Evolutionary conservation across 92 coral and sea anemone species (phyloP).

Genomic region (Porites cylindrica): DNA sequence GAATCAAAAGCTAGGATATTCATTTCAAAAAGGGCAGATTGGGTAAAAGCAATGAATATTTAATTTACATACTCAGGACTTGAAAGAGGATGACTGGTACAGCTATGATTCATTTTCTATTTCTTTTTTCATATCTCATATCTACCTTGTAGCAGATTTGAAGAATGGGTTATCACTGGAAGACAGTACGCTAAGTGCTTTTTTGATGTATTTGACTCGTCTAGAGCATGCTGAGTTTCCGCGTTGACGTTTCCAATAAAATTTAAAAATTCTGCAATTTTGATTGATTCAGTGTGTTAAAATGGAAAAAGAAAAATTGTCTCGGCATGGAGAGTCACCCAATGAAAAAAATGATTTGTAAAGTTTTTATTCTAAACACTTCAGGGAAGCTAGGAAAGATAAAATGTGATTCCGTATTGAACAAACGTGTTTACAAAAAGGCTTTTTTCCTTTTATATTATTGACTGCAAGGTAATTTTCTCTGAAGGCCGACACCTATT

Average conservation of each 20-base stretch:
- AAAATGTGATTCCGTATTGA: conserved; percentile 27
- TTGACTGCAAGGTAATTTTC: conserved; percentile 32
- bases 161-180: neutral
- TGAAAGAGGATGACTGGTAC: conserved; percentile 11
- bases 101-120: conserved; percentile 19
- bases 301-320: neutral
- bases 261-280: neutral
- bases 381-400: conserved; percentile 13
- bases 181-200: neutral
- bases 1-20: neutral
- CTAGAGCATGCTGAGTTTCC: conserved; percentile 16
- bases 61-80: neutral
- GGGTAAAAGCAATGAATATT: conserved; percentile 28
- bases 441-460: conserved; percentile 22
- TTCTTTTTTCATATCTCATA: conserved; percentile 2
- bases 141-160: conserved; percentile 7
- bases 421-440: conserved; percentile 42
- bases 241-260: neutral
- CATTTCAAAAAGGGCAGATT: conserved; percentile 19
- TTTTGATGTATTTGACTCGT: neutral
- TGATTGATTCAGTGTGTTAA: neutral
- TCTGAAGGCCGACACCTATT: conserved; percentile 25
- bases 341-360: neutral
- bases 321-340: neutral
- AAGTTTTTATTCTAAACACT: conserved; percentile 6